Evolutionary conservation across 2,888 invertebrate species (phyloP).

Genomic region (Volucella inflata): DNA sequence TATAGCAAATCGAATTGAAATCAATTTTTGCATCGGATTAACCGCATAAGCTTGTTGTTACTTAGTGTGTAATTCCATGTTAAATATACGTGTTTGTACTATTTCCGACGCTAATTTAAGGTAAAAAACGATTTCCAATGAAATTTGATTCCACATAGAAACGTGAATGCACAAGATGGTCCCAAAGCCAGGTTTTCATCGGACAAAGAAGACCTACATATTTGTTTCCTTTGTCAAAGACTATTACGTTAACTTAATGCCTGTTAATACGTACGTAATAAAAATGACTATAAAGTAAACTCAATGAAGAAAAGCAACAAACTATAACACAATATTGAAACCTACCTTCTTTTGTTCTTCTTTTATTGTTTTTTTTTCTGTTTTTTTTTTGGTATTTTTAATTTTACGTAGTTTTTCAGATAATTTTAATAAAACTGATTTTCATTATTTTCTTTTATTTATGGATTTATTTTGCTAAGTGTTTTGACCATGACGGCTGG

Average conservation of each 20-base stretch:
- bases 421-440: too few relatives aligned
- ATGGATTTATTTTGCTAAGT: too few relatives aligned
- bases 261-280: conserved; percentile 66
- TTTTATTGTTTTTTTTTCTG: too few relatives aligned
- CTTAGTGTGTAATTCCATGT: conserved; percentile 75
- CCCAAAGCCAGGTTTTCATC: conserved; percentile 57
- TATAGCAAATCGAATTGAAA: conserved; percentile 69
- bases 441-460: too few relatives aligned
- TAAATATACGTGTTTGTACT: conserved; percentile 66
- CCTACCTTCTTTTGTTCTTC: too few relatives aligned
- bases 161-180: conserved; percentile 20
- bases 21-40: conserved; percentile 74
- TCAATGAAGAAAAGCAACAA: neutral
- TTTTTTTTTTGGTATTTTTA: too few relatives aligned
- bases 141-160: conserved; percentile 55
- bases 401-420: too few relatives aligned
- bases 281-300: conserved; percentile 45
- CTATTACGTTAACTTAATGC: conserved; percentile 67
- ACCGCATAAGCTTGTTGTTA: conserved; percentile 73
- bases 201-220: conserved; percentile 75
- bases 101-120: conserved; percentile 75
- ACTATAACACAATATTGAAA: too few relatives aligned
- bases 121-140: conserved; percentile 75
- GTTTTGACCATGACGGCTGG: too few relatives aligned
- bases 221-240: conserved; percentile 69